Evolutionary conservation across 2,113 vertebrate species (phyloP).

Genomic region (Labeo catla): DNA sequence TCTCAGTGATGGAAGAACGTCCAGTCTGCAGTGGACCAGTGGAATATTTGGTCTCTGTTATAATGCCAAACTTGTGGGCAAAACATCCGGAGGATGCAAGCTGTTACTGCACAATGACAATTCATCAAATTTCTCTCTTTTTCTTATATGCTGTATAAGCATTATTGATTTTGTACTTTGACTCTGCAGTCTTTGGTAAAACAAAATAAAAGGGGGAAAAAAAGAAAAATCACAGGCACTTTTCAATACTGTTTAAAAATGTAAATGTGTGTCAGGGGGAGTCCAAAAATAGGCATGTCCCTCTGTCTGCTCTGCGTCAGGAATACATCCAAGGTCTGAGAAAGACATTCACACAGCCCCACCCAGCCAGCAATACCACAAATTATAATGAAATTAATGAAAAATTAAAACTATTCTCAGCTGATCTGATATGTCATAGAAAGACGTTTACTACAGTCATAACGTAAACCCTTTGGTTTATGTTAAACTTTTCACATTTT

Average conservation of each 20-base stretch:
- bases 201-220: background rate
- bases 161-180: background rate
- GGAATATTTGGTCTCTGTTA: background rate
- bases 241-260: conserved; percentile 26
- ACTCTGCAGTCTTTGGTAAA: background rate
- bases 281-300: conserved; percentile 50
- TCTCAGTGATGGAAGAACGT: background rate
- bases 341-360: conserved; percentile 44
- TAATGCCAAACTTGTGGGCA: background rate
- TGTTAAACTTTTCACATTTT: background rate
- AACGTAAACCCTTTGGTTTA: background rate
- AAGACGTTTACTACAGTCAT: background rate
- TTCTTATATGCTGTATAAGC: background rate
- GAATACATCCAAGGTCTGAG: conserved; percentile 34
- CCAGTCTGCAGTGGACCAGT: background rate
- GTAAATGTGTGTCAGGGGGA: background rate
- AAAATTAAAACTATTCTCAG: background rate
- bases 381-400: background rate
- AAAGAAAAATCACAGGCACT: background rate
- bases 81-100: background rate
- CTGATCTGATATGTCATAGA: background rate
- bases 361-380: conserved; percentile 37
- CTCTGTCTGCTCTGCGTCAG: background rate
- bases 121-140: background rate
- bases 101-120: background rate